A percentile compares a stretch with the other conserved stretches of the same genome.
Conservation (phyloP, 2,113 vertebrate genomes). For the Lophochroa leadbeateri region DNA sequence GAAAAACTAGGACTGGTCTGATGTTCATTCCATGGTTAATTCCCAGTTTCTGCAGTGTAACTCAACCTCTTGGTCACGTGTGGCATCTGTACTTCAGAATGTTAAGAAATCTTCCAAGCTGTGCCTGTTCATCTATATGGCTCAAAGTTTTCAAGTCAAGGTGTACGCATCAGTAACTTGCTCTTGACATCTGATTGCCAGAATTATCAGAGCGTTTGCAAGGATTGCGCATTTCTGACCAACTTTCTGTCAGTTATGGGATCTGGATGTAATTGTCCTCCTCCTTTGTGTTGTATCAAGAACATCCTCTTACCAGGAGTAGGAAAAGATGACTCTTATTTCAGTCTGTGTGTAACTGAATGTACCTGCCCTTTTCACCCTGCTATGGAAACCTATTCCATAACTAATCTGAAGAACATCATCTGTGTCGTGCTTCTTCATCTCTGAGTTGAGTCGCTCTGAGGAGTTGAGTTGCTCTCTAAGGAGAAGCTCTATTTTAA, state of each 20-base stretch:
- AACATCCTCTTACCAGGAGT: background rate
- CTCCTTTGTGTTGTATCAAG: background rate
- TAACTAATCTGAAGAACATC: background rate
- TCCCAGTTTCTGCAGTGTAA: background rate
- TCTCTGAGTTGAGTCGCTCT: background rate
- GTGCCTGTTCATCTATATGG: background rate
- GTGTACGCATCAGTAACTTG: background rate
- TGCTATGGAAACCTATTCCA: background rate
- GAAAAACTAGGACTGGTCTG: accelerated
- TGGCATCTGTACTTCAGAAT: background rate
- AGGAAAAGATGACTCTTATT: background rate
- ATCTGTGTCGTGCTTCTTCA: background rate
- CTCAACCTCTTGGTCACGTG: accelerated
- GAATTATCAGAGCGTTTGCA: background rate
- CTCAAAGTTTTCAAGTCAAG: background rate
- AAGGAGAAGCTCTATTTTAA: background rate
- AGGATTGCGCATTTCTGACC: background rate
- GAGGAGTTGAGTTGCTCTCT: background rate
- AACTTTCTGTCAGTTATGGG: accelerated
- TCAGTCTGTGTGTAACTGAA: background rate
- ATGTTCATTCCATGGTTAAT: background rate
- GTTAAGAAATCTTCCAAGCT: background rate
- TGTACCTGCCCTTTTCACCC: background rate
- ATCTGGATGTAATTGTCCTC: background rate
- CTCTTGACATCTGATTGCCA: background rate